Conservation (phyloP, 1,140 invertebrate species). For the Pseudomyrmex pallidus region DNA sequence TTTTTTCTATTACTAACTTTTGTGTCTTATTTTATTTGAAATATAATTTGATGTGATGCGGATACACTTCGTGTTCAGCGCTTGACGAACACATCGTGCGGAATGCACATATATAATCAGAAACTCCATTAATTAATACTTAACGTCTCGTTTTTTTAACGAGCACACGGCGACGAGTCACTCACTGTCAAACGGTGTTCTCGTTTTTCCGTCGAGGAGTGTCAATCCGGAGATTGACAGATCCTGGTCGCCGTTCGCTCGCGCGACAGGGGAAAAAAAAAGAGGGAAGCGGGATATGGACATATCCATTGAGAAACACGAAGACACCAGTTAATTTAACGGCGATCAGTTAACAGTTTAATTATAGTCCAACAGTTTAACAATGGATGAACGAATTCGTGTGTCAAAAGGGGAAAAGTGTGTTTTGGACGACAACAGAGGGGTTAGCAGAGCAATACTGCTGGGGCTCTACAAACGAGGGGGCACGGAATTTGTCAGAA, state of each 20-base stretch:
- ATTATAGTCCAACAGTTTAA: conserved; percentile 61
- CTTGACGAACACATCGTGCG: neutral
- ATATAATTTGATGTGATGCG: conserved; percentile 5
- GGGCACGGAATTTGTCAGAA: conserved; percentile 27
- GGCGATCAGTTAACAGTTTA: conserved; percentile 58
- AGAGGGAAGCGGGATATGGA: neutral
- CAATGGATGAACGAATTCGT: conserved; percentile 48
- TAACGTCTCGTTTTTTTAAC: conserved; percentile 19
- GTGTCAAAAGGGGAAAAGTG: neutral
- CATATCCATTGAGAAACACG: conserved; percentile 60
- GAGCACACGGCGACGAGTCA: neutral
- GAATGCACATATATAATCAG: neutral
- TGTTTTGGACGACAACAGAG: neutral
- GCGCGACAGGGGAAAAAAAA: neutral
- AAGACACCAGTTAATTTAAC: conserved; percentile 66
- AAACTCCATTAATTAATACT: conserved; percentile 11
- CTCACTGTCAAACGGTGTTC: neutral
- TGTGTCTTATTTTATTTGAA: neutral
- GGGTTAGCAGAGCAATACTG: conserved; percentile 53
- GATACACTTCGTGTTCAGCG: neutral
- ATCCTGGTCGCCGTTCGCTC: conserved; percentile 1
- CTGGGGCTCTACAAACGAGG: conserved; percentile 39
- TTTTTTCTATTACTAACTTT: neutral
- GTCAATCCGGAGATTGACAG: neutral
- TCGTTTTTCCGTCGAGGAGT: neutral